Evolutionary conservation across 1,140 invertebrate species (phyloP), one percentile per base, ranked within the genome.

Genomic region (Diprion similis): DNA sequence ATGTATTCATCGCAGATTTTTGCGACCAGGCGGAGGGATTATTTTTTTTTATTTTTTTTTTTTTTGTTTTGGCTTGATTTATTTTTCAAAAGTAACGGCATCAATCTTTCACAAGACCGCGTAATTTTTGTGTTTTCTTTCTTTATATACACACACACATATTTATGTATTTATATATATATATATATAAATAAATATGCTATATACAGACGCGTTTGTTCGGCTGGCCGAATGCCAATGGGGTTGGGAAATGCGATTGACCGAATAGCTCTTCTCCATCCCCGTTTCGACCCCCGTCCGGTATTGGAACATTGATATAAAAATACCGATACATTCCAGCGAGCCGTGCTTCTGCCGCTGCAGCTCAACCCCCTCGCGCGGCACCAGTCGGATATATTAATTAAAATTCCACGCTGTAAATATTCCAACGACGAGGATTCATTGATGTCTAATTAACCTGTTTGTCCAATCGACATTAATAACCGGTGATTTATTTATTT

Each of bases 311-410:
- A 59, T 59, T 59, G 51, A 59, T 59, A 37, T 37, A 59, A 59
- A 59, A 59, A 59, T 59, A 59, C 51, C 51, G 51, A 59, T 59
- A 59, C 51, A 59, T 59, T 59, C 51, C 51, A 59, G 51, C 51
- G 11, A 59, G 51, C 51, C n/a, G 51, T 59, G 51, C 51, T 59
- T 59, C 51, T 0, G n/a, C 51, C 9, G 11, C 51, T 59, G 11
- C 51, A 17, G 15, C n/a, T n/a, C 51, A 59, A 59, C 51, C 51
- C 51, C n/a, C 51, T 17, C 51, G 9, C 51, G 11, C n/a, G 9
- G 24, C 24, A 37, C 24, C 51, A 4, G 51, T 59, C 11, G n/a
- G 51, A 17, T 59, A 37, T 37, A 59, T 59, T 59, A 59, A 59
- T 59, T 59, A 59, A 59, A 59, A 59, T 59, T 59, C 51, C 51